Evolutionary conservation across 2,888 invertebrate genomes (phyloP).

Genomic region (Pilophorus perplexus): DNA sequence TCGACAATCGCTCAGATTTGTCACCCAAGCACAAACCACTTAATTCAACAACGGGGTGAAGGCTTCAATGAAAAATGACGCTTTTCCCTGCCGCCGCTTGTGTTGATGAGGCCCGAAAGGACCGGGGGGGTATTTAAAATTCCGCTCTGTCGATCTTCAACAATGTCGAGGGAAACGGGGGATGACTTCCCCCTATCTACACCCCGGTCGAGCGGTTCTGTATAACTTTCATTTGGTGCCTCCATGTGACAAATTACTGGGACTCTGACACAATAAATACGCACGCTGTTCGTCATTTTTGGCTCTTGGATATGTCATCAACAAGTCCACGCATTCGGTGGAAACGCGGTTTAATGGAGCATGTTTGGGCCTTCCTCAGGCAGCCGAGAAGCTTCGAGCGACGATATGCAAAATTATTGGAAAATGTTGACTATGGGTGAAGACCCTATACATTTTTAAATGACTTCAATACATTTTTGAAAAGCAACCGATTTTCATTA

Average conservation of each 20-base stretch:
- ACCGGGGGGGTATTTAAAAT: constrained; percentile 9
- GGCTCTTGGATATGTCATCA: constrained; percentile 3
- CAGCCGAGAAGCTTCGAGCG: too few species aligned
- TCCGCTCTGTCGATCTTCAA: constrained; percentile 10
- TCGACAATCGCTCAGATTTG: constrained; percentile 33
- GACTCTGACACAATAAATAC: constrained; percentile 6
- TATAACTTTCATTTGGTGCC: constrained; percentile 23
- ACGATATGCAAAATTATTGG: too few species aligned
- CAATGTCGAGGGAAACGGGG: background rate
- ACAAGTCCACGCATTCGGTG: constrained; percentile 9
- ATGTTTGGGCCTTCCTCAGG: background rate
- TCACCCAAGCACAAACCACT: constrained; percentile 32
- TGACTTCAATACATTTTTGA: too few species aligned
- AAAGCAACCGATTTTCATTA: too few species aligned
- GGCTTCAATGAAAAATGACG: constrained; percentile 23
- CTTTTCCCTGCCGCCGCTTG: background rate
- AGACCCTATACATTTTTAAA: too few species aligned
- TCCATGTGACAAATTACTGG: constrained; percentile 17
- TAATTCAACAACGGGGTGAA: constrained; percentile 31
- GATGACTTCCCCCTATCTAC: too few species aligned
- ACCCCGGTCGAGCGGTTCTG: constrained; percentile 1
- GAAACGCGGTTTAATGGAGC: constrained; percentile 19
- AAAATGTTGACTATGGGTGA: too few species aligned
- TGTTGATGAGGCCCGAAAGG: background rate
- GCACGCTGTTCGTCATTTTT: constrained; percentile 1